Conservation (phyloP, 2,888 invertebrate species). For the Hartigia nigra region DNA sequence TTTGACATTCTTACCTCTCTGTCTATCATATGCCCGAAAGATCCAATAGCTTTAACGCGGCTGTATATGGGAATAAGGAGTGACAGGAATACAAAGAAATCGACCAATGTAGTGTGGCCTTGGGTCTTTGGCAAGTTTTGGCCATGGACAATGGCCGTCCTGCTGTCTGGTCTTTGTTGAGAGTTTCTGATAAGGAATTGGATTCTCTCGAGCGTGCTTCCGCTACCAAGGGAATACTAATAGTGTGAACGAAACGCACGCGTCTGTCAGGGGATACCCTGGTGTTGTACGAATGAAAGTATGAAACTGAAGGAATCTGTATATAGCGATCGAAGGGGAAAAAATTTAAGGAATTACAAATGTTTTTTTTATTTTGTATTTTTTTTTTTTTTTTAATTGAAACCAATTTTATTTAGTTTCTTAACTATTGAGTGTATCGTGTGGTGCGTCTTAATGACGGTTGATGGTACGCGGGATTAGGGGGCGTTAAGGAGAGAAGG, state of each 20-base stretch:
- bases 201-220: conserved; percentile 58
- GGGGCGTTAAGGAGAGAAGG: not conserved
- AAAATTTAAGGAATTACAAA: not conserved
- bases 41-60: not conserved
- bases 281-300: not conserved
- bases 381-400: not conserved
- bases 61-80: not conserved
- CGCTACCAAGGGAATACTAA: conserved; percentile 34
- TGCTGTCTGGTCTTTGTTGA: not conserved
- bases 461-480: conserved; percentile 20
- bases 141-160: conserved; percentile 52
- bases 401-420: not conserved
- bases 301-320: not conserved
- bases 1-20: not conserved
- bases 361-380: not conserved
- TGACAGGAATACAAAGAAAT: not conserved
- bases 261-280: not conserved
- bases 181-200: conserved; percentile 56
- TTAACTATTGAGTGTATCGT: not conserved
- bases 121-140: conserved; percentile 48
- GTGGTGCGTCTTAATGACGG: conserved; percentile 43
- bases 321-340: not conserved
- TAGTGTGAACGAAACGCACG: conserved; percentile 11
- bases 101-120: conserved; percentile 36
- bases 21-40: not conserved